Evolutionary conservation across 1,140 invertebrate genomes (phyloP), one percentile per base, ranked within the genome.

Genomic region (Triops cancriformis): DNA sequence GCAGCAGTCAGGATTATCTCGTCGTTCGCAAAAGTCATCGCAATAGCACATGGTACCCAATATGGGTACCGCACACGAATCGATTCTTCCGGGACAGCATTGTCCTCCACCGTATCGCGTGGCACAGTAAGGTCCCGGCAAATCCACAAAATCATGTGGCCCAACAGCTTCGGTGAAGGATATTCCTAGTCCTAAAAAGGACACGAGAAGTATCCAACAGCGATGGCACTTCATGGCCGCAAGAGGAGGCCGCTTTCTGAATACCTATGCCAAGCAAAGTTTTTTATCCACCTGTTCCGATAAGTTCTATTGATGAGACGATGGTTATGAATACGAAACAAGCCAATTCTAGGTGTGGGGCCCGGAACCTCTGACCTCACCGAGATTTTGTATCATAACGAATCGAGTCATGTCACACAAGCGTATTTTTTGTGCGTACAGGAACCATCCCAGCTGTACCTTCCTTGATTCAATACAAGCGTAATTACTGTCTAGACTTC

Each of bases 1-100:
- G 83, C 95, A 97, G 83, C 95, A 97, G 82, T 95, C 93, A 45
- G 90, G 88, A 82, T 88, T 85, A 12, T 83, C 80, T 0, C 85
- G 86, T 73, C 89, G 85, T 81, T 94, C 90, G 85, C 95, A 98
- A 85, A 97, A 97, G 80, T 93, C 88, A 85, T 98, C 96, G 83
- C 96, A 98, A 84, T 98, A 97, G 84, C 96, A 98, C 3, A 93
- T 82, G 0, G 94, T 95, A 18, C 87, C 91, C 86, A 87, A 80
- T 79, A 95, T 93, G 11, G 92, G 92, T 26, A 89, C 86, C 1
- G 90, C 89, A 83, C 93, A 95, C 7, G 88, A 86, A 82, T 95
- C 93, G 80, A 89, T 84, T 45, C 93, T 85, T 14, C 89, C 89
- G 1, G 83, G 80, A 82, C 93, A 95, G 81, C 93, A 95, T 18